These are phyloP conservation scores for Erannis defoliaria DNA, from an alignment of 2,888 invertebrate species.

Conservation along the genomic window DNA sequence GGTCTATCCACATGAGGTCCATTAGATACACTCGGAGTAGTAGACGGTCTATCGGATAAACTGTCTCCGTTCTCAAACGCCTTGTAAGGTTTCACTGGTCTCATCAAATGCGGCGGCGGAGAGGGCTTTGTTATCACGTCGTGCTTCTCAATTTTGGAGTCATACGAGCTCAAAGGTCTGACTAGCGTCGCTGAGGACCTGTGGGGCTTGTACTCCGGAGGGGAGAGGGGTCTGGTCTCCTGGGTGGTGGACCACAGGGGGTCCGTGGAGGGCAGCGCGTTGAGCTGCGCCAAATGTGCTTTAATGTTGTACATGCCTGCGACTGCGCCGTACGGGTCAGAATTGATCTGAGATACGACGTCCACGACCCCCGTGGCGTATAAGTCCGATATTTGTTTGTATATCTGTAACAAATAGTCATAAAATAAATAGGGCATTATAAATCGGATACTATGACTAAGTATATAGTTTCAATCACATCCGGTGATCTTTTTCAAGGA, in stretches of 20 bases:
- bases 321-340: constrained; percentile 85
- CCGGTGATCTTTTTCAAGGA: too few species aligned
- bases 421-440: background rate
- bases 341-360: constrained; percentile 79
- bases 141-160: constrained; percentile 11
- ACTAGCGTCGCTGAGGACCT: constrained; percentile 42
- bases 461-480: too few species aligned
- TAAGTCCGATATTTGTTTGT: constrained; percentile 81
- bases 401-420: constrained; percentile 62
- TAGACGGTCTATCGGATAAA: constrained; percentile 13
- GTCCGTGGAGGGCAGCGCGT: constrained; percentile 60
- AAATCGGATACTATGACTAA: background rate
- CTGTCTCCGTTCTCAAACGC: constrained; percentile 29
- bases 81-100: constrained; percentile 14
- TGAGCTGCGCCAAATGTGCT: constrained; percentile 68
- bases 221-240: constrained; percentile 63
- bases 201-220: constrained; percentile 59
- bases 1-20: constrained; percentile 1
- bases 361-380: constrained; percentile 72
- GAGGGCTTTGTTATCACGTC: constrained; percentile 8
- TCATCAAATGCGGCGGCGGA: constrained; percentile 18
- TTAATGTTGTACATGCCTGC: constrained; percentile 89
- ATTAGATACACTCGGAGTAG: constrained; percentile 6
- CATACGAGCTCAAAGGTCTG: constrained; percentile 17
- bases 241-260: constrained; percentile 68